Percentiles rank a stretch among this genome's conserved stretches.
phyloP scores from a whole-genome alignment of 2,888 invertebrate genomes.

The Caenorhabditis sp. region DNA sequence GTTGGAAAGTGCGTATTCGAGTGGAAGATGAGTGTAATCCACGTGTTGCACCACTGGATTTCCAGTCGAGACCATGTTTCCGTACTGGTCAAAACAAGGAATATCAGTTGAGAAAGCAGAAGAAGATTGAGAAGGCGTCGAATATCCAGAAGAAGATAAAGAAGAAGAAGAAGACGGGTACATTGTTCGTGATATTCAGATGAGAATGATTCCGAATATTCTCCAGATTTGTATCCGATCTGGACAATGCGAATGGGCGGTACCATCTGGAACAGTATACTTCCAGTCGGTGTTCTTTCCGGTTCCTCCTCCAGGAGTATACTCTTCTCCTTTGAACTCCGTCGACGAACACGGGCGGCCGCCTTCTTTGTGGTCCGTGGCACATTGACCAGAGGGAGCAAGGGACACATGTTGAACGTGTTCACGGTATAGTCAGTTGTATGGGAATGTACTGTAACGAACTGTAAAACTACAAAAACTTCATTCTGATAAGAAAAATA shows the following conservation, averaged over 20 bases:
- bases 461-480: too few relatives aligned
- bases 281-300: neutral
- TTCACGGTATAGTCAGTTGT: too few relatives aligned
- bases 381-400: neutral
- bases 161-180: neutral
- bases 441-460: too few relatives aligned
- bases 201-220: conserved; percentile 2
- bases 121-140: neutral
- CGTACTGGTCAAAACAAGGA: neutral
- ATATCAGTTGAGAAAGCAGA: neutral
- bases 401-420: too few relatives aligned
- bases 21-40: neutral
- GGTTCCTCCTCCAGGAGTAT: too few relatives aligned
- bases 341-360: neutral
- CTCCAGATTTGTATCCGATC: neutral
- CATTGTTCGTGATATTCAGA: neutral
- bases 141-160: neutral
- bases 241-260: neutral
- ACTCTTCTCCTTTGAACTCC: neutral
- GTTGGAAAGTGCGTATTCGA: neutral
- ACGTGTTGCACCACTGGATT: neutral
- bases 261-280: neutral
- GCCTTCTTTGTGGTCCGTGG: neutral
- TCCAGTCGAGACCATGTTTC: neutral
- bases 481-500: too few relatives aligned